Percentiles rank a stretch among this genome's conserved stretches.
Conservation (phyloP, 2,888 invertebrate species). For the Biston betularia region DNA sequence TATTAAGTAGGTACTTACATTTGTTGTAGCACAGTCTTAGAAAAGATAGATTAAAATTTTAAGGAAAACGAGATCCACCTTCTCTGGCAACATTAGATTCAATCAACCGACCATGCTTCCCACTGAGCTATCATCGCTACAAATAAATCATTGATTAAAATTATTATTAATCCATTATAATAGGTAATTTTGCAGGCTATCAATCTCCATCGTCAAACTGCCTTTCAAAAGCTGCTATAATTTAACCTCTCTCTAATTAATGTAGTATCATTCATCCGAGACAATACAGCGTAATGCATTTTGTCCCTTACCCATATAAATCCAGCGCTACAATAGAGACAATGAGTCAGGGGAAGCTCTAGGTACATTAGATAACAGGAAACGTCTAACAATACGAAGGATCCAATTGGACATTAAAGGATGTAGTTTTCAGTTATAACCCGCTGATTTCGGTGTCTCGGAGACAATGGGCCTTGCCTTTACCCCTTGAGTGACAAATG, state of each 20-base stretch:
- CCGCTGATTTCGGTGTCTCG: constrained; percentile 52
- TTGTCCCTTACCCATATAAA: constrained; percentile 35
- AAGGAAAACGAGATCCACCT: no score
- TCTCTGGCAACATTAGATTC: no score
- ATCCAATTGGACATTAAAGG: constrained; percentile 42
- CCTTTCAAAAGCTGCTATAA: constrained; percentile 17
- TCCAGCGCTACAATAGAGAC: constrained; percentile 35
- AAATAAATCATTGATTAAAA: background rate
- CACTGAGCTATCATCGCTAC: no score
- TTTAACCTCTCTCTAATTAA: constrained; percentile 24
- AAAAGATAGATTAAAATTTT: no score
- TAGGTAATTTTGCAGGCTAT: background rate
- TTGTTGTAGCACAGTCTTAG: no score
- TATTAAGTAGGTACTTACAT: no score
- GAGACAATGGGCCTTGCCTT: constrained; percentile 66
- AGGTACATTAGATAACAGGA: constrained; percentile 41
- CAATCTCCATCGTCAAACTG: constrained; percentile 9
- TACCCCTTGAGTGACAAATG: constrained; percentile 80
- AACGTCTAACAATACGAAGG: constrained; percentile 41
- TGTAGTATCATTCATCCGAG: constrained; percentile 27
- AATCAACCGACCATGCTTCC: no score
- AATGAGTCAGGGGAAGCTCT: constrained; percentile 36
- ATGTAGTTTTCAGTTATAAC: constrained; percentile 40
- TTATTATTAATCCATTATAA: no score
- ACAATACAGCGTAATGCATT: constrained; percentile 36